Base-by-base conservation (phyloP, 2,888 invertebrate genomes). In the Steinernema hermaphroditum region DNA sequence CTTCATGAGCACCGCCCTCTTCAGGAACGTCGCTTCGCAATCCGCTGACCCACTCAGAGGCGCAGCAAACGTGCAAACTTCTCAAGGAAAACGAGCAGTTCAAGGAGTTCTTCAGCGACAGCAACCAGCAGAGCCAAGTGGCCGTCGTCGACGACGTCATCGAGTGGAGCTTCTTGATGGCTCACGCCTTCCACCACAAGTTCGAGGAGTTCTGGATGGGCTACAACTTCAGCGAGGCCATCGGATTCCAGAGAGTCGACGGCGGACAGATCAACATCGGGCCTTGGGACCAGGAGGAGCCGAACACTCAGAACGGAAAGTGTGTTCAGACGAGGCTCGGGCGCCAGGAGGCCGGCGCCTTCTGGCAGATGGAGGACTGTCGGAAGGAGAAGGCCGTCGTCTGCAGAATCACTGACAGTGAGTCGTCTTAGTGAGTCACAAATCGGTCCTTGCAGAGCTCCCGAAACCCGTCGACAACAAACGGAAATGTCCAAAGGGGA, bases 101-200 rank as follows among this genome's bases (percentile, higher is more conserved):
- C 27, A 27, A 54, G 24, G 24, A 54, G 6, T 54, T 54, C 54
- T 19, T 22, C n/a, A 27, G 27, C 27, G 19, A 16, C 4, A 27
- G 27, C 27, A 24, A 14, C 27, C 54, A 22, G 27, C 24, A 54
- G 54, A 54, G 54, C 27, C 54, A 54, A 54, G 24, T 54, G 6
- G 54, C 54, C 24, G 54, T 54, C 24, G 68, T 68, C 24, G 41
- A 37, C n/a, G 41, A 68, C 68, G n/a, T 68, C 37, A 19, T 68
- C 41, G 68, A 68, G 24, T 68, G 68, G 68, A 37, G 37, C 22
- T 68, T 68, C 37, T n/a, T 68, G 68, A 68, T 41, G 68, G 16
- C 68, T 4, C 34, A 68, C 19, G 32, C 68, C 14, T 16, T 37
- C 19, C 68, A 68, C 41, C 41, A 68, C 68, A 12, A 37, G 2